phyloP scores from a whole-genome alignment of 1,140 invertebrate species.

The Oppia nitens region DNA sequence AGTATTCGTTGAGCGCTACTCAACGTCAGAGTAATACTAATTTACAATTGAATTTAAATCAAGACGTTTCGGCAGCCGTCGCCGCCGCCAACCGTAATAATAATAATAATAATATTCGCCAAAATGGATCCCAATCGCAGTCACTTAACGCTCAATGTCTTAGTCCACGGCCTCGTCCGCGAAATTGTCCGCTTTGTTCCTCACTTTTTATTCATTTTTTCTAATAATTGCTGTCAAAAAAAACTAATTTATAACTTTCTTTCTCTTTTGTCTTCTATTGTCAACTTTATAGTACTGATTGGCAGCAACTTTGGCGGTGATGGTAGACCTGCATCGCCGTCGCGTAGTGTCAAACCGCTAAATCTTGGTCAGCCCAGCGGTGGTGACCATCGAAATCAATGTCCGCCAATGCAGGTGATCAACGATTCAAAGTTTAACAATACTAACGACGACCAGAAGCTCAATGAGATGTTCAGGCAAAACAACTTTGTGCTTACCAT shows the following conservation, averaged over 20 bases:
- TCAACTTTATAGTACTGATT: no score
- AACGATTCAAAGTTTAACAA: not conserved
- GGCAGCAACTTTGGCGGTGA: no score
- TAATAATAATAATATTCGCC: not conserved
- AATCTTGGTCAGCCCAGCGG: not conserved
- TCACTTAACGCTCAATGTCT: slow-evolving; percentile 8
- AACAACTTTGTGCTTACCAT: slow-evolving; percentile 19
- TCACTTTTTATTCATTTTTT: not conserved
- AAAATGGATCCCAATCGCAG: not conserved
- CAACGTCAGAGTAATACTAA: not conserved
- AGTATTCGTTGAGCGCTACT: not conserved
- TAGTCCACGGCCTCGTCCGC: slow-evolving; percentile 16
- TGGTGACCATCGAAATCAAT: not conserved
- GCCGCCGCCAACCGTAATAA: not conserved
- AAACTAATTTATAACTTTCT: no score
- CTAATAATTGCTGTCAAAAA: no score
- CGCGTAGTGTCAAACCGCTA: not conserved
- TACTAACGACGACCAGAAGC: slow-evolving; percentile 12
- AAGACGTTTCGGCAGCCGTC: not conserved
- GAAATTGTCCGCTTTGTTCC: not conserved
- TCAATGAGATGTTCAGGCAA: slow-evolving; percentile 18
- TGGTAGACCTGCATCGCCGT: slow-evolving; percentile 3
- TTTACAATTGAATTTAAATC: not conserved
- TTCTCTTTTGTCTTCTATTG: no score
- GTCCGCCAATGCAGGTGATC: not conserved